Conservation (phyloP, 2,888 invertebrate species). For the Xestia c-nigrum region DNA sequence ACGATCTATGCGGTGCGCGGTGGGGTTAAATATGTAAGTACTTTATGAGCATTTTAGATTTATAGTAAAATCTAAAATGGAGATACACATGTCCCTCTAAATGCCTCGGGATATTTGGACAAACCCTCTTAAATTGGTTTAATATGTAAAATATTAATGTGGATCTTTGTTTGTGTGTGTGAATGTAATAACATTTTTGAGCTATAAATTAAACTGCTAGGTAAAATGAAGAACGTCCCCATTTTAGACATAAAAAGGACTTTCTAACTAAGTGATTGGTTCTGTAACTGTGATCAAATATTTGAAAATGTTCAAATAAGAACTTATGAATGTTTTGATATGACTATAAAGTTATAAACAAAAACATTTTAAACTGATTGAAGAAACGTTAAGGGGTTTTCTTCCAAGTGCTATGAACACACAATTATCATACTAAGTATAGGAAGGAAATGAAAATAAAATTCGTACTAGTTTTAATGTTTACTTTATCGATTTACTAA, state of each 20-base stretch:
- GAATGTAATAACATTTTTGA: neutral
- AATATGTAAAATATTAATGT: neutral
- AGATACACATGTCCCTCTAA: neutral
- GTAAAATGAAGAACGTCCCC: neutral
- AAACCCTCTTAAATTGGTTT: neutral
- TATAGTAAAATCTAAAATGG: neutral
- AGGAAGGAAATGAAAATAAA: neutral
- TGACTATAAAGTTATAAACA: neutral
- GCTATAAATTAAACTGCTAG: neutral
- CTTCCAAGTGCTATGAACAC: neutral
- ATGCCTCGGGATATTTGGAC: neutral
- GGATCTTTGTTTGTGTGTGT: neutral
- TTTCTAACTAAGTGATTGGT: neutral
- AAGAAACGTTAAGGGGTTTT: neutral
- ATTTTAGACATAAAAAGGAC: neutral
- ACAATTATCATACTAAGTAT: slow-evolving; percentile 2
- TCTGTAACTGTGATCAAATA: neutral
- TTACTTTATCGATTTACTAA: slow-evolving; percentile 3
- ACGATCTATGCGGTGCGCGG: neutral
- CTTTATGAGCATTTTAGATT: slow-evolving; percentile 7
- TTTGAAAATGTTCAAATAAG: neutral
- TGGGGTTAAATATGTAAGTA: neutral
- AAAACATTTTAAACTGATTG: slow-evolving; percentile 18
- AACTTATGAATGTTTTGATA: neutral
- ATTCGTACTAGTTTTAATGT: neutral